Base-by-base conservation (phyloP, 1,140 invertebrate genomes). In the Sitobion miscanthi region DNA sequence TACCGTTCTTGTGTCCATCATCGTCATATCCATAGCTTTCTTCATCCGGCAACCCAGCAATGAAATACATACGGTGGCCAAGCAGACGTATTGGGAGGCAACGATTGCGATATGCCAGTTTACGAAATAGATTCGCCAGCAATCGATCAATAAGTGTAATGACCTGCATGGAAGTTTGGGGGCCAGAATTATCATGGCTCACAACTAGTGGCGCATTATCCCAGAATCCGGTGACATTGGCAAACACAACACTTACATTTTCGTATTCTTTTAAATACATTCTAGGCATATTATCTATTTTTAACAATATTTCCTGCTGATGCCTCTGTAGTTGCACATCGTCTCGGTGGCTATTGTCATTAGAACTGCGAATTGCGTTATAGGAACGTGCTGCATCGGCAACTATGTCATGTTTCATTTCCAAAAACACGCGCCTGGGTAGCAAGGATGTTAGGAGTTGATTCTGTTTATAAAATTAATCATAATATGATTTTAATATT, bases 141-240 rank as follows among this genome's bases (percentile, higher is more conserved):
- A 90, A 38, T 94, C 98, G 96, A 25, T 98, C 98, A 95, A 99
- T 99, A 4, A 99, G 96, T 96, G 99, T 98, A 95, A 99, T 99
- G 45, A 99, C 96, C 91, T 99, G 96, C 92, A 98, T 96, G 85
- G 97, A 97, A 94, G 97, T 95, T 95, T 97, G 97, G 25, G 42
- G n/a, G 2, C 38, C 54, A 30, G 25, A 62, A 45, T 69, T 42
- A 30, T 38, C 21, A 95, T 97, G 97, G 52, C 97, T 97, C 77
- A 97, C 97, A 95, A 97, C 97, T 95, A 97, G 97, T 91, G 98
- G 99, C 38, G 98, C 98, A 93, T 99, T 96, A 35, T 98, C 97
- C 21, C 98, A 99, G 95, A 99, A 99, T 90, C 98, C 98, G 94
- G 99, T 98, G 95, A 99, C 99, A 95, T 99, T 98, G 23, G 98